A percentile compares a stretch with the other conserved stretches of the same genome.
These are phyloP conservation scores for Myiagra hebetior DNA, from an alignment of 2,113 vertebrate species.

Conservation along the genomic window DNA sequence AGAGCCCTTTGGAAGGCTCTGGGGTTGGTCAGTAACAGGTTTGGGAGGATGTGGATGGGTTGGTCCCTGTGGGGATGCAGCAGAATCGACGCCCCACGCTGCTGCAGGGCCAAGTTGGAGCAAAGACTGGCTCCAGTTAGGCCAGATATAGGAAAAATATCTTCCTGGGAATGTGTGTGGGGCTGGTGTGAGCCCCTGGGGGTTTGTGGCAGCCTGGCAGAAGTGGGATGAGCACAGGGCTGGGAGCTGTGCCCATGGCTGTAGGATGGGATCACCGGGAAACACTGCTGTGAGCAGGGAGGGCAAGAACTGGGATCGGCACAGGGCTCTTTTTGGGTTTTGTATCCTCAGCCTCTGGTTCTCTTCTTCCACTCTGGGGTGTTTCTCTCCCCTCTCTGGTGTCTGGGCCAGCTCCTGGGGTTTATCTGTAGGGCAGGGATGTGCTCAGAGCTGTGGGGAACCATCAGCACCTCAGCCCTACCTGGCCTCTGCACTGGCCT, in stretches of 20 bases:
- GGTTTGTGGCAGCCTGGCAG: not conserved
- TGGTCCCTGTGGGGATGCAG: rapidly evolving
- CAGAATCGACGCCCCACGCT: rapidly evolving
- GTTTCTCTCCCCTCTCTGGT: not conserved
- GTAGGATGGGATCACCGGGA: rapidly evolving
- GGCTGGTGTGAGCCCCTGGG: not conserved
- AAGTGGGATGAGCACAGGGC: not conserved
- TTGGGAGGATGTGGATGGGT: not conserved
- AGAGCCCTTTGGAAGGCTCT: not conserved
- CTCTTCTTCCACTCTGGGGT: not conserved
- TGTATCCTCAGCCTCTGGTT: rapidly evolving
- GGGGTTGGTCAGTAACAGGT: rapidly evolving
- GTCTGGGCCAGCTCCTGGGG: not conserved
- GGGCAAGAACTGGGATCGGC: too few relatives aligned
- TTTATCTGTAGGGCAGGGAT: rapidly evolving
- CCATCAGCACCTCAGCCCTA: rapidly evolving
- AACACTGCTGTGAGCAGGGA: not conserved
- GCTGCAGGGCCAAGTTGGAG: rapidly evolving
- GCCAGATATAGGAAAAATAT: not conserved
- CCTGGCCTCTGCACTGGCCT: not conserved
- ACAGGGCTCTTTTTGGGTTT: rapidly evolving
- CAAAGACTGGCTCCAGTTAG: not conserved
- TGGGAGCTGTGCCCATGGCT: not conserved
- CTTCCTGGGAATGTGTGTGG: rapidly evolving
- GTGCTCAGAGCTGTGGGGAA: rapidly evolving